Evolutionary conservation across 2,797 vertebrate genomes (phyloP), one percentile per base, ranked within the genome.

Genomic region (Channallabes apus): DNA sequence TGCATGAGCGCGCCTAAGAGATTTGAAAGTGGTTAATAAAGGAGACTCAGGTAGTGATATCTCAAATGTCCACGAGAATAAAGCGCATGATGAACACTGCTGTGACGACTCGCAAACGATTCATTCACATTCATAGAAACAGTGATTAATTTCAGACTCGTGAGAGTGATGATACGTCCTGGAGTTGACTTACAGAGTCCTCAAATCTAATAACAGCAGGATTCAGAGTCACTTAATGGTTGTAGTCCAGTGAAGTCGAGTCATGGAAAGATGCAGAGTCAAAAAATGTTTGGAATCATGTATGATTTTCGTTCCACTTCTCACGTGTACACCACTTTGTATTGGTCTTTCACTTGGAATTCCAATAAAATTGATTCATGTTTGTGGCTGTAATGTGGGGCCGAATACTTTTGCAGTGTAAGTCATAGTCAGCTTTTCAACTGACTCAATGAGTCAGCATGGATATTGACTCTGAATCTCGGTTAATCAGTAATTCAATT

Each of bases 1-100:
- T 7, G 15, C 9, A 46, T 9, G 41, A 17, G 12, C 1, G 65
- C 41, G 41, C 41, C 41, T 46, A 46, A 46, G 8, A 29, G 54
- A 59, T 35, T 77, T 77, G 58, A 59, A 32, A 59, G 27, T 8
- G 58, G 27, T 77, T 77, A 58, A 58, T 58, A 76, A 77, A 77
- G 59, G 18, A 77, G 59, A 58, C 29, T 35, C 9, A 6, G 2
- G 27, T 9, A 35, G 9, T 77, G 75, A 77, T 59, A 22, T 77
- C 35, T 59, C 27, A 15, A 58, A 58, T 22, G 17, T 73, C 38
- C 11, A 73, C 0, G 8, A 32, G 51, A 73, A 73, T n/a, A 73
- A 58, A 0, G 7, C 29, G 18, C 54, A 32, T 59, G 56, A 59
- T 22, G 18, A 58, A 35, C 22, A 20, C 9, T 14, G 73, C 29